A percentile compares a stretch with the other conserved stretches of the same genome.
Evolutionary conservation across 1,140 invertebrate species (phyloP).

Genomic region (Pissodes strobi): DNA sequence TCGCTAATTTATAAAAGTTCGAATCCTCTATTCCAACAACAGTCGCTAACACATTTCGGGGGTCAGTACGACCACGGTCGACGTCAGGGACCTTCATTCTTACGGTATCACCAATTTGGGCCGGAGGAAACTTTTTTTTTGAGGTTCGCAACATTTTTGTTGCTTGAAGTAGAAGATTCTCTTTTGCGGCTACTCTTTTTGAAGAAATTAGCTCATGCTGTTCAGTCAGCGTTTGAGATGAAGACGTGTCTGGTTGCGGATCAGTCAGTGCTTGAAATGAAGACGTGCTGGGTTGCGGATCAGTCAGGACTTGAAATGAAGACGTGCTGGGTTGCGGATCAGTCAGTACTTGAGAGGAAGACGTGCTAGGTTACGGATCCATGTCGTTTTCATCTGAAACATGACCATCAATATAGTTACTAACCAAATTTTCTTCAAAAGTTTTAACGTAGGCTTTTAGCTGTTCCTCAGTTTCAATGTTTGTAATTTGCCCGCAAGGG

Average conservation of each 20-base stretch:
- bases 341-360: too few relatives aligned
- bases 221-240: background rate
- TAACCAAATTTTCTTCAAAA: background rate
- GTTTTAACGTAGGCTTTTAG: conserved; percentile 13
- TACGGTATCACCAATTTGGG: conserved; percentile 33
- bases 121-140: background rate
- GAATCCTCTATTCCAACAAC: conserved; percentile 12
- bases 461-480: conserved; percentile 31
- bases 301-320: too few relatives aligned
- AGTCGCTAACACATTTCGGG: conserved; percentile 10
- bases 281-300: too few relatives aligned
- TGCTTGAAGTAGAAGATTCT: too few relatives aligned
- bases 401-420: background rate
- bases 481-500: conserved; percentile 24
- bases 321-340: too few relatives aligned
- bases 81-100: conserved; percentile 33
- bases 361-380: background rate
- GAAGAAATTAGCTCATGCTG: too few relatives aligned
- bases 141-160: background rate
- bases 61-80: conserved; percentile 13
- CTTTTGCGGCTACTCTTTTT: too few relatives aligned
- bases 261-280: too few relatives aligned
- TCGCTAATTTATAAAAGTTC: conserved; percentile 24
- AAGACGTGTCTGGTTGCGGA: too few relatives aligned
- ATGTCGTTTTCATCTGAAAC: background rate